Evolutionary conservation across 1,140 invertebrate species (phyloP).

Genomic region (Diachasmimorpha longicaudata): DNA sequence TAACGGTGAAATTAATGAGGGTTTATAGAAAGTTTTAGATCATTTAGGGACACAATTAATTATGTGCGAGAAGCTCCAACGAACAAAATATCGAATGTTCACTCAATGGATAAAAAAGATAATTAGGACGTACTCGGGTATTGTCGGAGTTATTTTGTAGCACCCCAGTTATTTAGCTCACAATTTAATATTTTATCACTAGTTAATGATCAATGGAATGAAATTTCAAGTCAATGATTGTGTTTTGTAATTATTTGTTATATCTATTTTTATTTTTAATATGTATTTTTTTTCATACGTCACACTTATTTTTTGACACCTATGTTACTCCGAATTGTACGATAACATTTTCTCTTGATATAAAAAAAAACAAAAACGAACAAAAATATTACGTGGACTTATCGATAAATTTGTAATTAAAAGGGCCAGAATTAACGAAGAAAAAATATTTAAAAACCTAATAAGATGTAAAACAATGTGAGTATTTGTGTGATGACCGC

Average conservation of each 20-base stretch:
- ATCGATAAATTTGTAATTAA: slow-evolving; percentile 10
- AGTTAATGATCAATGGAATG: background rate
- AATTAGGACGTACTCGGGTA: background rate
- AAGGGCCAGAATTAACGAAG: slow-evolving; percentile 10
- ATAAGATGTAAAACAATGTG: slow-evolving; percentile 5
- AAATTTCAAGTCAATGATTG: background rate
- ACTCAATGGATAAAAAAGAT: background rate
- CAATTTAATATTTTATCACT: background rate
- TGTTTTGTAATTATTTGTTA: background rate
- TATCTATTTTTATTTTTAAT: slow-evolving; percentile 3
- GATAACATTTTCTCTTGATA: slow-evolving; percentile 14
- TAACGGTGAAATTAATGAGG: background rate
- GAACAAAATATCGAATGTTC: background rate
- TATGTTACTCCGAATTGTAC: background rate
- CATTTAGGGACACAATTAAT: background rate
- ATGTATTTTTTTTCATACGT: background rate
- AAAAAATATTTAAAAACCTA: background rate
- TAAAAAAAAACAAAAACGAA: slow-evolving; percentile 4
- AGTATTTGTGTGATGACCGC: background rate
- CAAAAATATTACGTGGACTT: slow-evolving; percentile 12
- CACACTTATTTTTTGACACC: slow-evolving; percentile 1
- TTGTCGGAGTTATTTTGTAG: background rate
- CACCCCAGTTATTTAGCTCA: background rate
- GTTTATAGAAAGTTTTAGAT: slow-evolving; percentile 4
- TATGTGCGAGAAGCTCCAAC: background rate